Conservation (phyloP, 2,113 vertebrate genomes). For the Apteryx mantelli region DNA sequence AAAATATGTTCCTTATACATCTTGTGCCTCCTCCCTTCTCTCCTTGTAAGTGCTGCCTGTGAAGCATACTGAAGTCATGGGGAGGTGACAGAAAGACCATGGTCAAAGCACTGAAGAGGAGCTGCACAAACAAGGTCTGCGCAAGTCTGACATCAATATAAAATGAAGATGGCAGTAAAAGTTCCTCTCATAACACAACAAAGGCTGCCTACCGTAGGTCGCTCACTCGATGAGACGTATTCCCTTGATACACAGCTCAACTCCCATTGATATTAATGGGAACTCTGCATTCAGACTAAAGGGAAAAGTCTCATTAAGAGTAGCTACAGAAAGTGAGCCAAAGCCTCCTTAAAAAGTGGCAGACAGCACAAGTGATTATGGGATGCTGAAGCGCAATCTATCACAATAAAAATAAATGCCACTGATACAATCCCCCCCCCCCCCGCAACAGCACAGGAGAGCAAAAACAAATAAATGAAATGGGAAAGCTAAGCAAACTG, state of each 20-base stretch:
- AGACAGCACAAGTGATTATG: neutral
- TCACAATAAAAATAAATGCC: neutral
- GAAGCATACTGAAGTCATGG: neutral
- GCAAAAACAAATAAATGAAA: neutral
- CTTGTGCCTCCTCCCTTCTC: neutral
- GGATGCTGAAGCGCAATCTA: neutral
- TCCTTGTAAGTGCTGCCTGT: neutral
- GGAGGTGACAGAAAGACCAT: neutral
- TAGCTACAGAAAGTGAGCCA: neutral
- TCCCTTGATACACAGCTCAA: neutral
- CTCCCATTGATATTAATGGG: neutral
- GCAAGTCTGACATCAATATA: neutral
- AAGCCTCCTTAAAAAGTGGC: neutral
- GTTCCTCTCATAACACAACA: neutral
- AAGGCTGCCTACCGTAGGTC: neutral
- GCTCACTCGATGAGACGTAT: neutral
- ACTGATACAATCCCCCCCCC: accelerated
- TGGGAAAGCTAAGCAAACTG: neutral
- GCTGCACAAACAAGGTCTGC: neutral
- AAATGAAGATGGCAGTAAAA: neutral
- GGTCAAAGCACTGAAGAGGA: neutral
- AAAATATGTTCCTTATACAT: neutral
- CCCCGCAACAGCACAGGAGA: neutral
- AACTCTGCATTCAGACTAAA: neutral
- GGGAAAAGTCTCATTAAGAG: neutral